phyloP scores from a whole-genome alignment of 1,140 invertebrate species.

The Camponotus vicinus region DNA sequence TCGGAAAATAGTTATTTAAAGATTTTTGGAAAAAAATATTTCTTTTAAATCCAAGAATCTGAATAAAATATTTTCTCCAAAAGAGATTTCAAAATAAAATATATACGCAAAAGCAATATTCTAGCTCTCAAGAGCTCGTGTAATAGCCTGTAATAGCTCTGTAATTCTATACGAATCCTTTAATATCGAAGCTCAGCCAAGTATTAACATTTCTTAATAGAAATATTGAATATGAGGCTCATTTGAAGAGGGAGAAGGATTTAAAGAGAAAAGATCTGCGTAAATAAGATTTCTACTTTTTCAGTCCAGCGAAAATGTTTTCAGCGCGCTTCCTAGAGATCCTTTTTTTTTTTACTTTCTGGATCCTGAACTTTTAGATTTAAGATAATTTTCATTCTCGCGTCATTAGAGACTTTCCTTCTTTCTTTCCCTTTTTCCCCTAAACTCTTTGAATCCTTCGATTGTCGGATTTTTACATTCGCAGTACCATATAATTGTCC shows the following conservation, averaged over 20 bases:
- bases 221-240: not conserved
- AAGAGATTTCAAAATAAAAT: not conserved
- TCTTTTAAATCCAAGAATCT: not conserved
- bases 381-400: not conserved
- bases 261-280: constrained; percentile 9
- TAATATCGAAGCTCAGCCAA: not conserved
- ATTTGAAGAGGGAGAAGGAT: not conserved
- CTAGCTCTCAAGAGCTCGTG: not conserved
- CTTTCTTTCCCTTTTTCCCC: not conserved
- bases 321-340: not conserved
- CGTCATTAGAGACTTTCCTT: not conserved
- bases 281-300: not conserved
- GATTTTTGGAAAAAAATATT: not conserved
- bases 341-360: not conserved
- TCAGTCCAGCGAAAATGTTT: not conserved
- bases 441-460: not conserved
- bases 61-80: constrained; percentile 13
- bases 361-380: not conserved
- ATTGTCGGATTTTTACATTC: not conserved
- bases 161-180: not conserved
- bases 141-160: not conserved
- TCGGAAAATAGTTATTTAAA: constrained; percentile 3
- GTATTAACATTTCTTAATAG: not conserved
- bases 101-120: not conserved
- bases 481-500: not conserved